Evolutionary conservation across 2,113 vertebrate genomes (phyloP).

Genomic region (Epinephelus fuscoguttatus): DNA sequence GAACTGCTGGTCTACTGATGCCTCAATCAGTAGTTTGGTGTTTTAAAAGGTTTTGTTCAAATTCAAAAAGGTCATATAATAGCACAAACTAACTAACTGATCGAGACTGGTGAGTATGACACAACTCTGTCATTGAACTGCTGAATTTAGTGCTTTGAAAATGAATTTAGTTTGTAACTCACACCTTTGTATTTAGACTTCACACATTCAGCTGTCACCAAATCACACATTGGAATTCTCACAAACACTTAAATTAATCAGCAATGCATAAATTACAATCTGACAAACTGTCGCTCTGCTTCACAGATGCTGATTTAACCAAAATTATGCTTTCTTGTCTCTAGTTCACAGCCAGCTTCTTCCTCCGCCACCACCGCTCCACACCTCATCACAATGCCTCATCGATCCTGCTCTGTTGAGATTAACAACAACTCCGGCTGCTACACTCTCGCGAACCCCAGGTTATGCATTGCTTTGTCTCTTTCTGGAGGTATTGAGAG

Average conservation of each 20-base stretch:
- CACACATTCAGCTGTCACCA: too few species aligned
- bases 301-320: not conserved
- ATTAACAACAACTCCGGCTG: conserved; percentile 64
- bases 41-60: too few species aligned
- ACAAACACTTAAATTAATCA: not conserved
- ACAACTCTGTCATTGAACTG: too few species aligned
- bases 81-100: too few species aligned
- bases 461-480: conserved; percentile 32
- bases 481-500: not conserved
- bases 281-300: not conserved
- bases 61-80: too few species aligned
- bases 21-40: too few species aligned
- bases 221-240: too few species aligned
- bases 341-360: conserved; percentile 1
- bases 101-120: too few species aligned
- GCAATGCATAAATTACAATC: not conserved
- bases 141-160: too few species aligned
- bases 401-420: conserved; percentile 64
- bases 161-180: too few species aligned
- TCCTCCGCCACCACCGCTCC: not conserved
- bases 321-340: not conserved
- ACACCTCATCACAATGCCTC: conserved; percentile 57
- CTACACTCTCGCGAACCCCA: conserved; percentile 68
- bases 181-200: too few species aligned
- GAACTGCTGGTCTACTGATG: too few species aligned